Evolutionary conservation across 2,113 vertebrate genomes (phyloP).

Genomic region (Tympanuchus pallidicinctus): DNA sequence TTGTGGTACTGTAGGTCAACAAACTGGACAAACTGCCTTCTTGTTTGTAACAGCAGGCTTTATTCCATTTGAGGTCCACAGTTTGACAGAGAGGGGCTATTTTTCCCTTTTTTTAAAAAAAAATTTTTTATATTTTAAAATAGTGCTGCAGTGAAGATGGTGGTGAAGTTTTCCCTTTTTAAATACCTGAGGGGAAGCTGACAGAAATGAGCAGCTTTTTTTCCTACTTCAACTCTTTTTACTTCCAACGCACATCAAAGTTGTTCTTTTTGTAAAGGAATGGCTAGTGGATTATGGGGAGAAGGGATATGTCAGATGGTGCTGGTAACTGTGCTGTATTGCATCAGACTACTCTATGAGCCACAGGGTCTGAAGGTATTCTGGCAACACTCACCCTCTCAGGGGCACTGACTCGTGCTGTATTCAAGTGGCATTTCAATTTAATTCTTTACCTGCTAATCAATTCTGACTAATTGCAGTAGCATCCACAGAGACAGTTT

Average conservation of each 20-base stretch:
- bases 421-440: neutral
- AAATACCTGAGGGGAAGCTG: slow-evolving; percentile 47
- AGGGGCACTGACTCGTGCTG: slow-evolving; percentile 36
- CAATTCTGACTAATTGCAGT: slow-evolving; percentile 6
- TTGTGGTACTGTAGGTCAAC: neutral
- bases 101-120: neutral
- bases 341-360: slow-evolving; percentile 41
- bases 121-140: slow-evolving; percentile 20
- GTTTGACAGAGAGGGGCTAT: slow-evolving; percentile 16
- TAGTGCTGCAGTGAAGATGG: slow-evolving; percentile 51
- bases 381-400: slow-evolving; percentile 13
- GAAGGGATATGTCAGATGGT: slow-evolving; percentile 37
- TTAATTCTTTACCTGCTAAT: slow-evolving; percentile 9
- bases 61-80: neutral
- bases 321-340: slow-evolving; percentile 49
- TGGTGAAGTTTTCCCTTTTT: slow-evolving; percentile 59
- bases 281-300: slow-evolving; percentile 52
- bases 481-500: neutral
- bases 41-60: neutral
- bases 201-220: slow-evolving; percentile 20
- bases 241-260: slow-evolving; percentile 1
- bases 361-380: slow-evolving; percentile 56
- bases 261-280: slow-evolving; percentile 43
- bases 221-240: slow-evolving; percentile 29
- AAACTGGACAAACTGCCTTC: neutral